Percentiles rank a stretch among this genome's conserved stretches.
Evolutionary conservation across 2,888 invertebrate genomes (phyloP).

Genomic region (Eupithecia subfuscata): DNA sequence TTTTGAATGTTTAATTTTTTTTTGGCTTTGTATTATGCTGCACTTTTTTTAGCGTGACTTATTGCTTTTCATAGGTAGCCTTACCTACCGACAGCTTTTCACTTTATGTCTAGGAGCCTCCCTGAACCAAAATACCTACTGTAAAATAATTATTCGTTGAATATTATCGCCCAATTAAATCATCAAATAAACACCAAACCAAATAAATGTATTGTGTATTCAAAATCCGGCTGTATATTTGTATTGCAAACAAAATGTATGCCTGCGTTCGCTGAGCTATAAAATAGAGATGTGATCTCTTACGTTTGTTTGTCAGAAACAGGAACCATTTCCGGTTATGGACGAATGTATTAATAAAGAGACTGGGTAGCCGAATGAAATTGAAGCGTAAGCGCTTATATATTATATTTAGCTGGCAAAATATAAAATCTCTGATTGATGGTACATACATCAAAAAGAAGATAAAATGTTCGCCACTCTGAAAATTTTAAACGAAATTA

Average conservation of each 20-base stretch:
- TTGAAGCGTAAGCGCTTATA: too few relatives aligned
- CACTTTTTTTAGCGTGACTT: constrained; percentile 11
- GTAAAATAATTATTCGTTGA: background rate
- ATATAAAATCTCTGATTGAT: background rate
- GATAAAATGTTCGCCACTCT: background rate
- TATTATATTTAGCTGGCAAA: too few relatives aligned
- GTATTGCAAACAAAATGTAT: constrained; percentile 60
- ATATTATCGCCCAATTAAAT: constrained; percentile 23
- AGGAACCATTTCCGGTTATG: background rate
- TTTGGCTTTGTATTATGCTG: constrained; percentile 25
- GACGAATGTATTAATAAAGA: background rate
- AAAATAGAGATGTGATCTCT: constrained; percentile 34
- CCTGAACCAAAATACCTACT: background rate
- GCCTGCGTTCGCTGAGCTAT: constrained; percentile 42
- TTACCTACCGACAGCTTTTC: too few relatives aligned
- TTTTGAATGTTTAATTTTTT: constrained; percentile 43
- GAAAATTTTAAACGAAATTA: background rate
- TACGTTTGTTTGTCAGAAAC: background rate
- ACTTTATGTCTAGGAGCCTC: background rate
- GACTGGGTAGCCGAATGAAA: too few relatives aligned
- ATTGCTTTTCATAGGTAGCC: background rate
- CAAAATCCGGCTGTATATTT: constrained; percentile 32
- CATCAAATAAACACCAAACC: constrained; percentile 44
- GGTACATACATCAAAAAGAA: background rate
- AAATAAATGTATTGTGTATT: constrained; percentile 39